Base-by-base conservation (phyloP, 2,888 invertebrate species). In the Scaeva pyrastri region DNA sequence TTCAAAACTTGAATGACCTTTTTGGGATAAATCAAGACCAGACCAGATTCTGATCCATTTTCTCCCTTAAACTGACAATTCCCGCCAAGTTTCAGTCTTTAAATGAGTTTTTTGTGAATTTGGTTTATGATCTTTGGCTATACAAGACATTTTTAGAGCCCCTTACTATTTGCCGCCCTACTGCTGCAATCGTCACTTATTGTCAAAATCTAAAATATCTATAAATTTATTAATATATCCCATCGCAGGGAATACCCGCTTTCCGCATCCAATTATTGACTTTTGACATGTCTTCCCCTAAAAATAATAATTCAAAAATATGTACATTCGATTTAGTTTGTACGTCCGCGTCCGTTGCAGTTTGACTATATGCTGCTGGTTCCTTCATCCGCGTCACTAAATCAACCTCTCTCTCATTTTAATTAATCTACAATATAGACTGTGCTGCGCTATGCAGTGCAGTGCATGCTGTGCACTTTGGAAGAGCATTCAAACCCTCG, bases 381-480 rank as follows among this genome's bases (percentile, higher is more conserved):
- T 19, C 19, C 21, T 5, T 10, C 2, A 0, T 23, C 36, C 39
- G 50, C 14, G 31, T 52, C 21, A 39, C 52, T 68, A 39, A 68
- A 68, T 39, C 50, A 66, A 36, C 66, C 66, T 48, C 19, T 43
- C 36, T 43, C 31, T 26, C 1, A 50, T 50, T 68, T 68, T 68
- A 68, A 68, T 68, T 68, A 68, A 68, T 52, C 14, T 48, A 62
- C 56, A 36, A 11, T 31, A 56, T 21, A 68, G 10, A 50, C 36
- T 36, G 5, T 21, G 48, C 19, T 16, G 23, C 14, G 48, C 19
- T 16, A n/a, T 52, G 36, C 50, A 68, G 1, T 23, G 23, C 23
- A 68, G 50, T 68, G 68, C 50, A 23, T 23, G 52, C 68, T 39
- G 52, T 68, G 50, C 68, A 68, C 21, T 68, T 52, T 52, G 23